A percentile compares a stretch with the other conserved stretches of the same genome.
These are phyloP conservation scores for Neofelis nebulosa DNA, from an alignment of 2,113 vertebrate species.

Conservation along the genomic window DNA sequence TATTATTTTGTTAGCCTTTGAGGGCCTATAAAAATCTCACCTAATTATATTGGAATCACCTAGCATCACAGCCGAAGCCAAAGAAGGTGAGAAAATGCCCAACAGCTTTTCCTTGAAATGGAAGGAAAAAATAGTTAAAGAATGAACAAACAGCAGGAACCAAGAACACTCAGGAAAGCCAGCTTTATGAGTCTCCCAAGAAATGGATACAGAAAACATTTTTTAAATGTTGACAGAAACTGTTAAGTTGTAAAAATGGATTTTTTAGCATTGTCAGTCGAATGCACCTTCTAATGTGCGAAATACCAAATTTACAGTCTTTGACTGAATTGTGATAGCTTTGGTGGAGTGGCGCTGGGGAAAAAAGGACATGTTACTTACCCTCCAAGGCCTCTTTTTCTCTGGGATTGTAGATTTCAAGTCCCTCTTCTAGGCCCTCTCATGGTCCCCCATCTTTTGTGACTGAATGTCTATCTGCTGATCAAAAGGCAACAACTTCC, in stretches of 20 bases:
- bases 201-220: conserved; percentile 70
- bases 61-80: conserved; percentile 73
- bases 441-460: not conserved
- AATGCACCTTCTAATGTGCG: conserved; percentile 68
- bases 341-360: conserved; percentile 27
- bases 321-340: conserved; percentile 57
- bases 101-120: conserved; percentile 64
- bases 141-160: conserved; percentile 59
- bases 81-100: conserved; percentile 79
- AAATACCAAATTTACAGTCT: conserved; percentile 75
- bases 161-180: conserved; percentile 57
- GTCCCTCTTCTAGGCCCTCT: not conserved
- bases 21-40: conserved; percentile 81
- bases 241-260: conserved; percentile 79
- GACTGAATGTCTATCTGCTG: not conserved
- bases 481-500: not conserved
- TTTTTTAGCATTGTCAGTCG: conserved; percentile 72
- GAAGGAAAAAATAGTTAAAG: conserved; percentile 65
- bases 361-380: conserved; percentile 51
- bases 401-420: conserved; percentile 53
- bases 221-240: conserved; percentile 77
- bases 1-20: conserved; percentile 86
- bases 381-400: conserved; percentile 44
- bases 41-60: conserved; percentile 86
- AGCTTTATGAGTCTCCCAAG: conserved; percentile 72